Evolutionary conservation across 2,797 vertebrate species (phyloP).

Genomic region (Paguma larvata): DNA sequence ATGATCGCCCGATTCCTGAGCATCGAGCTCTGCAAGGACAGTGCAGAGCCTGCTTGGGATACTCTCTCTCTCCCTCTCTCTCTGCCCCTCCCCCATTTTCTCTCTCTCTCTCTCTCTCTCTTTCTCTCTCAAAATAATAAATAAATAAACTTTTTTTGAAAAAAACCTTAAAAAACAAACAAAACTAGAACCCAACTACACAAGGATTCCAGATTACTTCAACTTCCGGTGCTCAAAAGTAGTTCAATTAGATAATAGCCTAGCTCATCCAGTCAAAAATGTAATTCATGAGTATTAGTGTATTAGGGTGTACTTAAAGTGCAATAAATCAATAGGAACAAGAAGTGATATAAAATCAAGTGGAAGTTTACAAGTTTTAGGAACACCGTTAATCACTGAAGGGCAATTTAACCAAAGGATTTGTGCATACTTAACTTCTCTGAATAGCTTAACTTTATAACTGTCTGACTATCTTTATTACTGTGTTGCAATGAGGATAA

Average conservation of each 20-base stretch:
- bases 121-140: too few relatives aligned
- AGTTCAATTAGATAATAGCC: background rate
- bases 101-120: too few relatives aligned
- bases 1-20: too few relatives aligned
- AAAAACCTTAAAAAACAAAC: too few relatives aligned
- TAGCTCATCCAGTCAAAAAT: background rate
- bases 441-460: background rate
- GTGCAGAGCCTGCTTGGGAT: too few relatives aligned
- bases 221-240: background rate
- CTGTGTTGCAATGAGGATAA: background rate
- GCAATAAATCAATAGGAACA: background rate
- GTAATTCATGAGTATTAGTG: background rate
- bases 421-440: background rate
- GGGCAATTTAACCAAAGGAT: background rate
- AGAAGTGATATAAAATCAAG: conserved; percentile 18
- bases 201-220: background rate
- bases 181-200: background rate
- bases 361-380: background rate
- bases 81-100: too few relatives aligned
- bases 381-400: background rate
- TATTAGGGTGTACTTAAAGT: background rate
- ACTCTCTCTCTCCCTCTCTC: too few relatives aligned
- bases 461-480: conserved; percentile 22
- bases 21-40: too few relatives aligned
- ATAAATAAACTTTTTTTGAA: too few relatives aligned